These are phyloP conservation scores for Ctenopoma multispine DNA, from an alignment of 2,797 vertebrate genomes.

Conservation along the genomic window DNA sequence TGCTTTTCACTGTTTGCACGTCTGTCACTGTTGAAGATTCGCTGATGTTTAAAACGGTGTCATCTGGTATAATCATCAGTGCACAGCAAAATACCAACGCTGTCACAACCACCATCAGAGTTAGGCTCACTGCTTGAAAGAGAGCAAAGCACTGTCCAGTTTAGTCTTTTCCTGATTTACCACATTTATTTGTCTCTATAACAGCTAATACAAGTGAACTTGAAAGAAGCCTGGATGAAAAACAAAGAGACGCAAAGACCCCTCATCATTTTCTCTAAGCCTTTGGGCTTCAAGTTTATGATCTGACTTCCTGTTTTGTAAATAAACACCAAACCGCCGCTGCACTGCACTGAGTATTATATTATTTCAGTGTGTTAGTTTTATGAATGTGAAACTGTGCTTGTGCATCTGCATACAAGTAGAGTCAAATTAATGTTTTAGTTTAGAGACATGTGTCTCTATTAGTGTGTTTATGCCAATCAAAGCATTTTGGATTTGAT, in stretches of 20 bases:
- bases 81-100: conserved; percentile 19
- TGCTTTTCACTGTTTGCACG: conserved; percentile 19
- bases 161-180: conserved; percentile 24
- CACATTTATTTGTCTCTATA: conserved; percentile 41
- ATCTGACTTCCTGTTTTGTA: conserved; percentile 54
- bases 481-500: conserved; percentile 25
- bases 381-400: conserved; percentile 41
- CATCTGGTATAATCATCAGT: conserved; percentile 57
- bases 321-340: conserved; percentile 67
- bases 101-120: conserved; percentile 9
- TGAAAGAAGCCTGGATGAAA: conserved; percentile 53
- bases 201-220: conserved; percentile 40
- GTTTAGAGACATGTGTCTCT: conserved; percentile 35
- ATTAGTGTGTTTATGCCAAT: conserved; percentile 22
- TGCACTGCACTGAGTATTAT: conserved; percentile 57
- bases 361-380: conserved; percentile 37
- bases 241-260: conserved; percentile 39
- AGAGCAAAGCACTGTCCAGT: conserved; percentile 9
- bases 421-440: conserved; percentile 50
- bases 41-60: conserved; percentile 63
- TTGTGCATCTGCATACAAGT: conserved; percentile 13
- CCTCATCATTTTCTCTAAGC: conserved; percentile 49
- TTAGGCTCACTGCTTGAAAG: conserved; percentile 30
- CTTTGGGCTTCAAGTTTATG: conserved; percentile 54
- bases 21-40: conserved; percentile 47